Percentiles rank a stretch among this genome's conserved stretches.
Conservation (phyloP, 2,888 invertebrate genomes). For the Sepioteuthis lessoniana region DNA sequence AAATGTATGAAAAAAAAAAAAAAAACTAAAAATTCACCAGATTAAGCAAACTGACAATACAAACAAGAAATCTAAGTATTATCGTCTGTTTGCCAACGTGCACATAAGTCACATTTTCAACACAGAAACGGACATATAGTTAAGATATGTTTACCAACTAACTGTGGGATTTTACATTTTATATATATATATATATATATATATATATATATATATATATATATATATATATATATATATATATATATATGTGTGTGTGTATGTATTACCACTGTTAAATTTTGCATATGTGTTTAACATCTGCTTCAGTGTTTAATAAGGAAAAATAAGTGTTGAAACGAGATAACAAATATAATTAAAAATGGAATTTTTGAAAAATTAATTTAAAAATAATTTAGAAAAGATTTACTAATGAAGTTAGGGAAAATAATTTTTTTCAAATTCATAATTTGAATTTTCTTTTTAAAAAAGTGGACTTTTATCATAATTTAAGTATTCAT, state of each 20-base stretch:
- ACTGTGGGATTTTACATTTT: neutral
- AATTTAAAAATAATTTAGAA: constrained; percentile 11
- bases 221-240: constrained; percentile 25
- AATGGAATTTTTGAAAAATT: neutral
- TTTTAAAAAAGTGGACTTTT: neutral
- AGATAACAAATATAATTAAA: neutral
- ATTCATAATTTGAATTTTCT: neutral
- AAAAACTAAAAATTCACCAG: neutral
- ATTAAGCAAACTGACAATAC: neutral
- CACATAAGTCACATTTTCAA: neutral
- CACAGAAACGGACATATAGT: neutral
- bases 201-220: too few relatives aligned
- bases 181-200: too few relatives aligned
- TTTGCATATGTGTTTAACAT: neutral
- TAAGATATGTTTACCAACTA: constrained; percentile 11
- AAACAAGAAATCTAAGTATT: neutral
- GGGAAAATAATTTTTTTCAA: neutral
- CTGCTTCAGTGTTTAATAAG: neutral
- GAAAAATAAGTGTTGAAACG: neutral
- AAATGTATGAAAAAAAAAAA: neutral
- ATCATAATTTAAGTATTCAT: neutral
- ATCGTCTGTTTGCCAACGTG: neutral
- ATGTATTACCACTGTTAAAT: neutral
- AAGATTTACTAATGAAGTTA: neutral
- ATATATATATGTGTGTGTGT: constrained; percentile 17